Percentiles rank a stretch among this genome's conserved stretches.
These are phyloP conservation scores for Smittia aterrima DNA, from an alignment of 2,888 invertebrate species.

Conservation along the genomic window DNA sequence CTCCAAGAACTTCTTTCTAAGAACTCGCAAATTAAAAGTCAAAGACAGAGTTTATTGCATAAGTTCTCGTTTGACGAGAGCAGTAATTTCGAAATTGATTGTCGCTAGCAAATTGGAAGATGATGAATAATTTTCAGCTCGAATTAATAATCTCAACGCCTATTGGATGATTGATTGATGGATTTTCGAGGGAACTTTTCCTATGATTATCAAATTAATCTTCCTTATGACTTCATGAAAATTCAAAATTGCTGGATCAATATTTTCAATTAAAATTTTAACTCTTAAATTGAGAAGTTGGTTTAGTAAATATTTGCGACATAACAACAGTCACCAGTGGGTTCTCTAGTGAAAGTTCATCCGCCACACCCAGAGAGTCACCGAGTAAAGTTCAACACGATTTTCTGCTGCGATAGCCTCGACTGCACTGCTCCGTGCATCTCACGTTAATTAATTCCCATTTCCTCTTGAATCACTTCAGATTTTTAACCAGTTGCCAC, in stretches of 20 bases:
- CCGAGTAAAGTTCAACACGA: slow-evolving; percentile 5
- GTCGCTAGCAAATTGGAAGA: neutral
- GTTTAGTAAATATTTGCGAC: too few species aligned
- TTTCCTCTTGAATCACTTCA: slow-evolving; percentile 17
- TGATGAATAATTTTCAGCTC: slow-evolving; percentile 23
- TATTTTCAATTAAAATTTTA: too few species aligned
- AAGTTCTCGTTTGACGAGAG: too few species aligned
- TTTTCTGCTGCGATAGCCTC: neutral
- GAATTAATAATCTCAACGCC: slow-evolving; percentile 41
- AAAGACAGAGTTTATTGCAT: too few species aligned
- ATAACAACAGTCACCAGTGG: too few species aligned
- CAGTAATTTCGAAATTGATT: neutral
- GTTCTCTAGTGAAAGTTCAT: neutral
- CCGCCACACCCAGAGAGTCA: slow-evolving; percentile 17
- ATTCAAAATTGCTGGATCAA: neutral
- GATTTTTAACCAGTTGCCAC: slow-evolving; percentile 11
- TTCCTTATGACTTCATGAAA: slow-evolving; percentile 8
- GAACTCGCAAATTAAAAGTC: too few species aligned
- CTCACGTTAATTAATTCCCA: slow-evolving; percentile 27
- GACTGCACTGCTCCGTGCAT: neutral
- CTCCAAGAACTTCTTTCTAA: neutral
- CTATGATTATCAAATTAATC: neutral
- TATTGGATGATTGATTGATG: slow-evolving; percentile 40
- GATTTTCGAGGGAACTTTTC: neutral
- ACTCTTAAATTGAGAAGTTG: too few species aligned